Evolutionary conservation across 1,140 invertebrate genomes (phyloP), one percentile per base, ranked within the genome.

Genomic region (Oreohelix idahoensis): DNA sequence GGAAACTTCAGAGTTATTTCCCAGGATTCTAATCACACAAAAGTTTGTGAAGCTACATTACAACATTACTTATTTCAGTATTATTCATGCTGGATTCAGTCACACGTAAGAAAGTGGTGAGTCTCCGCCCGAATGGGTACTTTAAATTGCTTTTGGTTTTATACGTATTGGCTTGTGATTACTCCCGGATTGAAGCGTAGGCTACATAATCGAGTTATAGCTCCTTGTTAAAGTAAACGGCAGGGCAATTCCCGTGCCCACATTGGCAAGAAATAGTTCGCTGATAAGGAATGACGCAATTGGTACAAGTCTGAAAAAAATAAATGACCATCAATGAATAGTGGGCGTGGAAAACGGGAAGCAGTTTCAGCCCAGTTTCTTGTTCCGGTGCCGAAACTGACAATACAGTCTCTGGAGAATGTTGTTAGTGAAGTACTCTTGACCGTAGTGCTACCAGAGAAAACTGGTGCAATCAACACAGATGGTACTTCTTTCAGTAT

Each of bases 311-410:
- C 29, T 66, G 11, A 66, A 29, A 35, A 20, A 66, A 66, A 8
- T 76, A 51, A 53, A 51, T 76, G 74, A 53, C 29, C 45, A 39
- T 76, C 42, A 51, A 76, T 76, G 74, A 45, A 32, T 20, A 49
- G 42, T 13, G 45, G n/a, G 23, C 45, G 42, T 49, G 74, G 74
- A 76, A 76, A 29, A 29, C 2, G n/a, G 74, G 74, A 42, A 32
- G 42, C 45, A 35, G 39, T 45, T 42, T 42, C 42, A 42, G 71
- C 71, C 71, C 36, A 45, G 1, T n/a, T n/a, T 45, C 71, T 29
- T 8, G n/a, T n/a, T 66, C n/a, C n/a, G 23, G 29, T n/a, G 8
- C 63, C 63, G n/a, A n/a, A 32, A 32, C 5, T 66, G 20, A 32
- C n/a, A 2, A n/a, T 66, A 5, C n/a, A 66, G 29, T 11, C 11